A percentile compares a stretch with the other conserved stretches of the same genome.
phyloP scores from a whole-genome alignment of 2,888 invertebrate species.

The Pollenia angustigena region DNA sequence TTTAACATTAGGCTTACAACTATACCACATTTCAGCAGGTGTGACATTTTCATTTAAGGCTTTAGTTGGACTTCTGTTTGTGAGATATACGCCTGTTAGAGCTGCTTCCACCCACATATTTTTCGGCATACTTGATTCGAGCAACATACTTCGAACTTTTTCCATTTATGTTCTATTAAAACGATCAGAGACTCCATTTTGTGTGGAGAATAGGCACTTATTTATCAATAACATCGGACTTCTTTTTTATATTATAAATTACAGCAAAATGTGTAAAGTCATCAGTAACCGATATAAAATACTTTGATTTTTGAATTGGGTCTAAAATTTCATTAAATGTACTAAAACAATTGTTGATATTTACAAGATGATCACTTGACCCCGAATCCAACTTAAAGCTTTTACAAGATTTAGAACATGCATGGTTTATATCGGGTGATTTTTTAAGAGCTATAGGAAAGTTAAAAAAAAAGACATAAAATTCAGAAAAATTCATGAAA shows the following conservation, averaged over 20 bases:
- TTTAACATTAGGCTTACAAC: not conserved
- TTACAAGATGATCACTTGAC: conserved; percentile 37
- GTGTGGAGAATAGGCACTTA: conserved; percentile 45
- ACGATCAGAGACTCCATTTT: conserved; percentile 53
- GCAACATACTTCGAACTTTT: conserved; percentile 43
- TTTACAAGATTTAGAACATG: not conserved
- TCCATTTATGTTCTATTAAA: conserved; percentile 34
- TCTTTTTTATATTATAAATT: too few relatives aligned
- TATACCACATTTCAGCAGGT: conserved; percentile 20
- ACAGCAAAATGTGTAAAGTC: too few relatives aligned
- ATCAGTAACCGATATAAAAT: too few relatives aligned
- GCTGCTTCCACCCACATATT: conserved; percentile 58
- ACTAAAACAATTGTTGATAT: conserved; percentile 9
- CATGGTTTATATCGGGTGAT: too few relatives aligned
- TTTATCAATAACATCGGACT: conserved; percentile 38
- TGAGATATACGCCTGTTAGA: conserved; percentile 39
- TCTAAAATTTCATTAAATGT: not conserved
- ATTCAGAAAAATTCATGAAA: too few relatives aligned
- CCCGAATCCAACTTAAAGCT: conserved; percentile 12
- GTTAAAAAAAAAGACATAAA: too few relatives aligned
- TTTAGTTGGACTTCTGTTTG: conserved; percentile 44
- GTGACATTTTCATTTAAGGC: not conserved
- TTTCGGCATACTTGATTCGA: conserved; percentile 58
- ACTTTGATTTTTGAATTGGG: conserved; percentile 62
- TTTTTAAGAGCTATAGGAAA: too few relatives aligned